Percentiles rank a stretch among this genome's conserved stretches.
These are phyloP conservation scores for Diphyllodes magnificus DNA, from an alignment of 2,113 vertebrate genomes.

Conservation along the genomic window DNA sequence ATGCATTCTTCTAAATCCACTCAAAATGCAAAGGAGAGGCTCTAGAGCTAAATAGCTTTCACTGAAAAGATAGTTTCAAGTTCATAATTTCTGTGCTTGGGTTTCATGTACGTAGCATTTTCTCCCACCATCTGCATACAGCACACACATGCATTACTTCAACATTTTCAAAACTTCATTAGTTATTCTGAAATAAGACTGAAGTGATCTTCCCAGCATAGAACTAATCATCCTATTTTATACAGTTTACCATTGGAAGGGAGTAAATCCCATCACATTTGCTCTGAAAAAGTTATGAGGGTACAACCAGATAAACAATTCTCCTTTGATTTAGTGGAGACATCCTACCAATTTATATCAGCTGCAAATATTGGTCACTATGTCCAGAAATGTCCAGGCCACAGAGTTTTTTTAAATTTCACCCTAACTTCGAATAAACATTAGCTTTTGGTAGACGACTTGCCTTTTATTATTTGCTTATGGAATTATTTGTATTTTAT, in stretches of 20 bases:
- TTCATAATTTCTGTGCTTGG: neutral
- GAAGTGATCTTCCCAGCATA: neutral
- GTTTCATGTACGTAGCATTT: neutral
- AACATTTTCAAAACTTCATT: neutral
- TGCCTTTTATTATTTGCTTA: neutral
- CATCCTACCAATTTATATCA: neutral
- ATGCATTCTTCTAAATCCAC: slow-evolving; percentile 1
- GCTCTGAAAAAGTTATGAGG: neutral
- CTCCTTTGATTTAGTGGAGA: neutral
- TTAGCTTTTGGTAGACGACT: neutral
- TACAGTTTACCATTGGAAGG: neutral
- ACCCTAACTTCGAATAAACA: neutral
- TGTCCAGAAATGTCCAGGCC: neutral
- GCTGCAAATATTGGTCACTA: neutral
- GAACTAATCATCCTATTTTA: neutral
- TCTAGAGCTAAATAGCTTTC: neutral
- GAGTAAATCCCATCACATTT: neutral
- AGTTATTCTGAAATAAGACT: neutral
- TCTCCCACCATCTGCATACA: neutral
- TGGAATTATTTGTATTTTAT: neutral
- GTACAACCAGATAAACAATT: neutral
- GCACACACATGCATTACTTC: neutral
- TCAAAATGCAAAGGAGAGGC: slow-evolving; percentile 25
- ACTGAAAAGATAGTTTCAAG: neutral
- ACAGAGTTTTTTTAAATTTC: neutral